Evolutionary conservation across 2,113 vertebrate species (phyloP).

Genomic region (Thamnaconus septentrionalis): DNA sequence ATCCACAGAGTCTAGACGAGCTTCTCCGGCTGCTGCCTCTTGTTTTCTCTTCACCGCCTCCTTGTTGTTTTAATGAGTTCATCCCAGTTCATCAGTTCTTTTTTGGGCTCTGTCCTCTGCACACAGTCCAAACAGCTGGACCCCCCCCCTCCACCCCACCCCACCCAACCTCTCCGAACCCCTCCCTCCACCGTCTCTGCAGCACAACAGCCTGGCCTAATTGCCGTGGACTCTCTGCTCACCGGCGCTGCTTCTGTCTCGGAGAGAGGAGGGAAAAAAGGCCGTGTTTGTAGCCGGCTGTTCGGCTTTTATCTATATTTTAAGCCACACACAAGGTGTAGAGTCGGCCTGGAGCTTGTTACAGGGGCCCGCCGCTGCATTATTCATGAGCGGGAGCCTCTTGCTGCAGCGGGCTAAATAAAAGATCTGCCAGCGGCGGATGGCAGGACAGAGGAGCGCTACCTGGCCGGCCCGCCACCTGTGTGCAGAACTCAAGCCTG

Average conservation of each 20-base stretch:
- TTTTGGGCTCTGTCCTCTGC: too few species aligned
- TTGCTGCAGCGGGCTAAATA: slow-evolving; percentile 79
- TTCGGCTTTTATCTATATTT: slow-evolving; percentile 99
- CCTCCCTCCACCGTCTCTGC: slow-evolving; percentile 36
- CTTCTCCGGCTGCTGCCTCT: too few species aligned
- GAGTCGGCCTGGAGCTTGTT: slow-evolving; percentile 90
- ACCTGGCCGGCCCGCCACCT: slow-evolving; percentile 59
- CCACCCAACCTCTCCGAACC: slow-evolving; percentile 15
- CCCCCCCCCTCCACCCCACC: slow-evolving; percentile 4
- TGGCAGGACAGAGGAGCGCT: slow-evolving; percentile 52
- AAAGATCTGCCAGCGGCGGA: slow-evolving; percentile 75
- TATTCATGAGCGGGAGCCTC: slow-evolving; percentile 86
- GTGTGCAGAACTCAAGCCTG: slow-evolving; percentile 47
- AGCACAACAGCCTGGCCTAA: slow-evolving; percentile 68
- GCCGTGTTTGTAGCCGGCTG: slow-evolving; percentile 86
- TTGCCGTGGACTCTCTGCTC: slow-evolving; percentile 74
- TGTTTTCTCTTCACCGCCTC: too few species aligned
- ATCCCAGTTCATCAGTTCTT: slow-evolving; percentile 2
- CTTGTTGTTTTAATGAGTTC: slow-evolving; percentile 31
- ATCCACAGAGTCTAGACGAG: too few species aligned
- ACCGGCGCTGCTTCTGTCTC: slow-evolving; percentile 65
- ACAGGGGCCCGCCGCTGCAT: slow-evolving; percentile 86
- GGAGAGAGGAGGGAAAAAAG: slow-evolving; percentile 38
- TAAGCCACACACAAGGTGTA: slow-evolving; percentile 95
- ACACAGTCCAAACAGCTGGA: too few species aligned